phyloP scores from a whole-genome alignment of 2,797 vertebrate genomes.

The Characodon lateralis region DNA sequence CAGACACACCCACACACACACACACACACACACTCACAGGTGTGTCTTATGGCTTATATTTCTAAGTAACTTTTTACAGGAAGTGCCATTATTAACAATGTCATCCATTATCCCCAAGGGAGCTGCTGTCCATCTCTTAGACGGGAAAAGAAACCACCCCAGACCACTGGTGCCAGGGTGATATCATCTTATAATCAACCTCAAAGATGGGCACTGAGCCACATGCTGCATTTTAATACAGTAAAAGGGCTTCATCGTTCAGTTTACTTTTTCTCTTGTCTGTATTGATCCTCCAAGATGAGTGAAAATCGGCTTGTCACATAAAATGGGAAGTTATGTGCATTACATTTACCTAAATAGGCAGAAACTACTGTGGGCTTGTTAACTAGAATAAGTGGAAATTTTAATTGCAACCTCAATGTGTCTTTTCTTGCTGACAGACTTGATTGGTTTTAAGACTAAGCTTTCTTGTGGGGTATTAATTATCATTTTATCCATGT shows the following conservation, averaged over 20 bases:
- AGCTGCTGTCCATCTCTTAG: conserved; percentile 72
- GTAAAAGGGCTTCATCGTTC: conserved; percentile 61
- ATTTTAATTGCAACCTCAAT: conserved; percentile 32
- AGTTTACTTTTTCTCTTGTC: conserved; percentile 49
- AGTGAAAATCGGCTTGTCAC: conserved; percentile 69
- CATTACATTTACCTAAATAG: conserved; percentile 38
- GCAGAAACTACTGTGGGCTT: conserved; percentile 57
- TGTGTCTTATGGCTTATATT: conserved; percentile 63
- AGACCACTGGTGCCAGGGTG: conserved; percentile 68
- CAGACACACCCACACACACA: conserved; percentile 6
- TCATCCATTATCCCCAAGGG: conserved; percentile 57
- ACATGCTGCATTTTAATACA: conserved; percentile 78
- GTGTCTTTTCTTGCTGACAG: conserved; percentile 53
- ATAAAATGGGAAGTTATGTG: conserved; percentile 59
- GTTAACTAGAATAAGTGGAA: conserved; percentile 54
- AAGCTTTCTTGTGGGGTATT: conserved; percentile 65
- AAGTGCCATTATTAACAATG: conserved; percentile 65
- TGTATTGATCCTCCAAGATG: conserved; percentile 73
- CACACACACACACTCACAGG: neutral
- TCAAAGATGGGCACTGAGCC: conserved; percentile 62
- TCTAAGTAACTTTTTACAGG: conserved; percentile 73
- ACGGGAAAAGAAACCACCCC: conserved; percentile 69
- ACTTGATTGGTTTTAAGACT: conserved; percentile 68
- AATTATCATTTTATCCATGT: conserved; percentile 56
- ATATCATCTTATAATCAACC: conserved; percentile 74